A percentile compares a stretch with the other conserved stretches of the same genome.
Conservation (phyloP, 2,888 invertebrate species). For the Drosophila phalerata region DNA sequence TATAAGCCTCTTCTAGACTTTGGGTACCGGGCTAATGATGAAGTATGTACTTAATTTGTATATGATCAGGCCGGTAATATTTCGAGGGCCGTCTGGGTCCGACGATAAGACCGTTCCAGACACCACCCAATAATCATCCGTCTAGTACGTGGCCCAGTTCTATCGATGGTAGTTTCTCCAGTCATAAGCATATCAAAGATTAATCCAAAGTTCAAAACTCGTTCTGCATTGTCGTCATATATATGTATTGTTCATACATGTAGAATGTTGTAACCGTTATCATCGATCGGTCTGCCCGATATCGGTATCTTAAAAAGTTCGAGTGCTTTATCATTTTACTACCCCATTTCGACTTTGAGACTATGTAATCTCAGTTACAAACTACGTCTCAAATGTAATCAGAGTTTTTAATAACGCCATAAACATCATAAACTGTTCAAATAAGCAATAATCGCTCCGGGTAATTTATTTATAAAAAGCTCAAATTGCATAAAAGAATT, state of each 20-base stretch:
- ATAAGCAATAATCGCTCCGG: background rate
- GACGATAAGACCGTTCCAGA: slow-evolving; percentile 20
- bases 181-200: slow-evolving; percentile 1
- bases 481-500: slow-evolving; percentile 13
- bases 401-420: slow-evolving; percentile 10
- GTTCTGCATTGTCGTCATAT: slow-evolving; percentile 5
- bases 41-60: slow-evolving; percentile 21
- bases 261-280: slow-evolving; percentile 21
- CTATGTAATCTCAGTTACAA: slow-evolving; percentile 41
- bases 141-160: slow-evolving; percentile 39
- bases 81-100: slow-evolving; percentile 11
- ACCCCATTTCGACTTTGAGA: slow-evolving; percentile 22
- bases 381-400: slow-evolving; percentile 21
- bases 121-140: slow-evolving; percentile 37
- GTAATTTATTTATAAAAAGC: slow-evolving; percentile 6
- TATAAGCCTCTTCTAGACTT: background rate
- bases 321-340: slow-evolving; percentile 2
- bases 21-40: slow-evolving; percentile 10
- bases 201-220: slow-evolving; percentile 44
- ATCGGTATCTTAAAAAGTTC: slow-evolving; percentile 1
- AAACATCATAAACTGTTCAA: slow-evolving; percentile 18
- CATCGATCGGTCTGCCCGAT: slow-evolving; percentile 9
- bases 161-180: background rate
- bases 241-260: too few species aligned
- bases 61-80: background rate